These are phyloP conservation scores for Diloba caeruleocephala DNA, from an alignment of 2,888 invertebrate genomes.

Conservation along the genomic window DNA sequence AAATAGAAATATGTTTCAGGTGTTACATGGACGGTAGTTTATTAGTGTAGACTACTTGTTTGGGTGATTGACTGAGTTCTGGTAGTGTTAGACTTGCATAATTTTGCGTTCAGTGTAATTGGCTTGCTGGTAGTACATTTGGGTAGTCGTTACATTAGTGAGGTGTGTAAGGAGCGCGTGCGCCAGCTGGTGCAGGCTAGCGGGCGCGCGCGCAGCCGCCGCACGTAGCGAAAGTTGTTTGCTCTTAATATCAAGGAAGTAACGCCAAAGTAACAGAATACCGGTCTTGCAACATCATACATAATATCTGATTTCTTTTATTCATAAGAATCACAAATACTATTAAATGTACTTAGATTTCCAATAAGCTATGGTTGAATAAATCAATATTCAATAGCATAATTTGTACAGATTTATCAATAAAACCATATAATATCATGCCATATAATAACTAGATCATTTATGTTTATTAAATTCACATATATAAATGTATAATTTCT, in stretches of 20 bases:
- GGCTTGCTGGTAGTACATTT: constrained; percentile 46
- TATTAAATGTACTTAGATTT: constrained; percentile 4
- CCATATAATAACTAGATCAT: no score
- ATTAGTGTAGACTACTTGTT: constrained; percentile 43
- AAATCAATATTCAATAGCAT: background rate
- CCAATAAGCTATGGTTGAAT: background rate
- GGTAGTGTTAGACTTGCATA: constrained; percentile 68
- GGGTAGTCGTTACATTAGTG: constrained; percentile 40
- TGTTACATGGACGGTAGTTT: constrained; percentile 58
- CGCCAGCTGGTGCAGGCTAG: constrained; percentile 54
- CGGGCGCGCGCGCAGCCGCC: constrained; percentile 55
- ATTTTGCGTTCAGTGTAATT: constrained; percentile 61
- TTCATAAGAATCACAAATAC: constrained; percentile 22
- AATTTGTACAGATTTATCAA: no score
- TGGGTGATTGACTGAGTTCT: constrained; percentile 50
- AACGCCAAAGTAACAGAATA: constrained; percentile 63
- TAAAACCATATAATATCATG: no score
- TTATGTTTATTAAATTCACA: no score
- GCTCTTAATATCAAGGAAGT: constrained; percentile 83
- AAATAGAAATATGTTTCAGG: constrained; percentile 48
- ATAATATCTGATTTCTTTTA: constrained; percentile 45
- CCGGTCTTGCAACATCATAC: constrained; percentile 62
- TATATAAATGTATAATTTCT: no score
- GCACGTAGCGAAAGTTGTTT: constrained; percentile 83
- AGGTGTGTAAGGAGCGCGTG: constrained; percentile 55